Evolutionary conservation across 2,113 vertebrate genomes (phyloP), one percentile per base, ranked within the genome.

Genomic region (Anarhynchus alexandrinus): DNA sequence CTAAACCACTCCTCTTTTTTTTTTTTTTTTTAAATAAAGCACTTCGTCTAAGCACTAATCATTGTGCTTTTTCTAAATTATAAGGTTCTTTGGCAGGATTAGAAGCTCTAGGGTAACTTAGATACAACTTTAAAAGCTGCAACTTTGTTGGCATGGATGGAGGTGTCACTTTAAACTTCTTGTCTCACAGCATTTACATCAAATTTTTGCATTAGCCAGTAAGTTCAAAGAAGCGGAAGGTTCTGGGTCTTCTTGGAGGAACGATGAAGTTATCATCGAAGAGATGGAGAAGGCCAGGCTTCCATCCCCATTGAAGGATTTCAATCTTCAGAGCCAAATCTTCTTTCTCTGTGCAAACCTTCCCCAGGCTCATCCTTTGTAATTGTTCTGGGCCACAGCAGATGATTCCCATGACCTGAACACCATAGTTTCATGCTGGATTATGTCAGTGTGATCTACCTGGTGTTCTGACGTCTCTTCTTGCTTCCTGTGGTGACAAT

Each of bases 51-150:
- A 80, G 61, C 76, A 81, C 12, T 21, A 52, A n/a, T 82, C 52
- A 55, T 47, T 42, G 30, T 80, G 30, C 25, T 96, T 92, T 92
- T 93, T 77, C 77, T 78, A 27, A 47, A 55, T 82, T 72, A 23
- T 43, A 88, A 85, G 42, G 18, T 93, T 40, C 86, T 91, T 93
- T 93, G 66, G n/a, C 74, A 94, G 52, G 58, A 94, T 74, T 77
- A 82, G 62, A 92, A 92, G 51, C 81, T 92, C 30, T 32, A 25
- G 27, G 22, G 18, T 82, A 88, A 43, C 57, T 76, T 58, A n/a
- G 19, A 57, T 54, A 25, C 18, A 55, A 40, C 59, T 94, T 86
- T 16, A 71, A 86, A 90, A 90, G 54, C 71, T 82, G 76, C 15
- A 83, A 13, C 32, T 86, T 81, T 67, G 42, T 86, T 81, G 64